Evolutionary conservation across 1,140 invertebrate genomes (phyloP).

Genomic region (Eurosta solidaginis): DNA sequence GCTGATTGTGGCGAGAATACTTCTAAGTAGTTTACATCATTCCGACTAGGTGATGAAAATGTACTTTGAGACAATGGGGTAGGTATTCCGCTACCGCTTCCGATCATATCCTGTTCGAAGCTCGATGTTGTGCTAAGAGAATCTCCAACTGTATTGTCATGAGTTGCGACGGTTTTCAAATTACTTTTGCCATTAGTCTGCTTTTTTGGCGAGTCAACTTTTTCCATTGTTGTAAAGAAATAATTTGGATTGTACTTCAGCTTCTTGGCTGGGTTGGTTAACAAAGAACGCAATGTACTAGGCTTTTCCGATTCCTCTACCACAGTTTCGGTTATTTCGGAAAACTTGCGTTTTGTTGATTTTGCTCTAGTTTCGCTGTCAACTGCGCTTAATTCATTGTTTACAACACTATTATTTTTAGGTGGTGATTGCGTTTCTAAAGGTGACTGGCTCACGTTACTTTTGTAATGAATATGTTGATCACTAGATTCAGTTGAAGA

Average conservation of each 20-base stretch:
- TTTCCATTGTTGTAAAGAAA: slow-evolving; percentile 50
- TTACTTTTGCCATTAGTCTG: slow-evolving; percentile 39
- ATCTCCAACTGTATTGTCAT: neutral
- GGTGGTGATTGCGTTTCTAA: neutral
- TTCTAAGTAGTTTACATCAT: slow-evolving; percentile 52
- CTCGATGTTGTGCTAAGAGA: slow-evolving; percentile 35
- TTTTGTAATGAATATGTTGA: neutral
- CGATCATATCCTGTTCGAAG: slow-evolving; percentile 41
- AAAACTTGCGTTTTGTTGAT: slow-evolving; percentile 45
- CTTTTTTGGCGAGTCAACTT: slow-evolving; percentile 35
- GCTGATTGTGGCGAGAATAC: slow-evolving; percentile 49
- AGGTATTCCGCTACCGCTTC: slow-evolving; percentile 33
- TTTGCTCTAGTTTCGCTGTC: neutral
- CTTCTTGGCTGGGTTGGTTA: slow-evolving; percentile 62
- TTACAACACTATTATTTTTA: neutral
- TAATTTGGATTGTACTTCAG: slow-evolving; percentile 56
- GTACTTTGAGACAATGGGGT: slow-evolving; percentile 45
- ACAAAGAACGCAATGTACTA: slow-evolving; percentile 61
- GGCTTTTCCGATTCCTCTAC: slow-evolving; percentile 42
- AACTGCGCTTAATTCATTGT: neutral
- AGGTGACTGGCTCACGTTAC: neutral
- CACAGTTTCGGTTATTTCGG: slow-evolving; percentile 39
- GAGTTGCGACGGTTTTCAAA: neutral
- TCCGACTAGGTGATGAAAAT: slow-evolving; percentile 43
- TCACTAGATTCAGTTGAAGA: neutral